Conservation (phyloP, 2,888 invertebrate genomes). For the Resseliella maxima region DNA sequence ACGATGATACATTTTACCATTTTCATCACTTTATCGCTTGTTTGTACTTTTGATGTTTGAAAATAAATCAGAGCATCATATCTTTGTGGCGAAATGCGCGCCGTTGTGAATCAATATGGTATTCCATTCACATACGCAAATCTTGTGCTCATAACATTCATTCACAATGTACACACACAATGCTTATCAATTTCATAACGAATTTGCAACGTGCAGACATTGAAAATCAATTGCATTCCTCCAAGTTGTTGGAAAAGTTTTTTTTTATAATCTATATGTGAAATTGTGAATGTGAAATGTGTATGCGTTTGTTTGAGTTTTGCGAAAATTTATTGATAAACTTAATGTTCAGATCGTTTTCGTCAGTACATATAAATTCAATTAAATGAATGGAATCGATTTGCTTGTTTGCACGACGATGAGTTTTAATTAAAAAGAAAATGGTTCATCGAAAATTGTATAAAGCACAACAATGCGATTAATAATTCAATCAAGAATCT, state of each 20-base stretch:
- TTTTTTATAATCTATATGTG: conserved; percentile 27
- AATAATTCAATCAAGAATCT: conserved; percentile 25
- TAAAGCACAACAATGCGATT: neutral
- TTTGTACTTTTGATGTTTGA: neutral
- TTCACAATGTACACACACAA: neutral
- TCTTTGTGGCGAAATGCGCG: neutral
- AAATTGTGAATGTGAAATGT: neutral
- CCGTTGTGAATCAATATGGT: conserved; percentile 25
- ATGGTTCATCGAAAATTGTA: neutral
- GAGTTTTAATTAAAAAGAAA: neutral
- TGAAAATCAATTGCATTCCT: conserved; percentile 16
- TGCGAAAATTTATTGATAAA: conserved; percentile 37
- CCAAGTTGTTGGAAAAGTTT: conserved; percentile 17
- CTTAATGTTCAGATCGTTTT: conserved; percentile 20
- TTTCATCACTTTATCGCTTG: neutral
- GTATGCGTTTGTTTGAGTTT: neutral
- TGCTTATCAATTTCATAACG: neutral
- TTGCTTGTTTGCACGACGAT: neutral
- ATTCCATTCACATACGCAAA: neutral
- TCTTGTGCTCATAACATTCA: neutral
- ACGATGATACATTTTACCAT: neutral
- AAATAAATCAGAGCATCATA: neutral
- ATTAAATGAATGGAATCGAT: neutral
- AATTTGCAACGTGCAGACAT: neutral
- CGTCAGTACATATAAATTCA: conserved; percentile 20